Evolutionary conservation across 2,797 vertebrate genomes (phyloP).

Genomic region (Nothura maculosa): DNA sequence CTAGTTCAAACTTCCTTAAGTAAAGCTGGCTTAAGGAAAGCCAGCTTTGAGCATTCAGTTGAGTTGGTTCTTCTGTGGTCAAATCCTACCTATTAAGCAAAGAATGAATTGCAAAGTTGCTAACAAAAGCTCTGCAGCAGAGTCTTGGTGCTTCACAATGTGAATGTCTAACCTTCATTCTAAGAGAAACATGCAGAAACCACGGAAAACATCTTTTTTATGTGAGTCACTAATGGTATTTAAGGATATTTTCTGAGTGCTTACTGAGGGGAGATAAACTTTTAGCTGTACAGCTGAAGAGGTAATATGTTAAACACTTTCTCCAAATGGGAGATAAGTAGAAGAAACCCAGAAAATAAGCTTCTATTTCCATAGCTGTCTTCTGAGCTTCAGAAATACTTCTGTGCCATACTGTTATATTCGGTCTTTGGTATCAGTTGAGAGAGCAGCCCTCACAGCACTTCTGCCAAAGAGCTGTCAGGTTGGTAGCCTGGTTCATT

Average conservation of each 20-base stretch:
- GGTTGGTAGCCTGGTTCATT: background rate
- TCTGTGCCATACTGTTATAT: background rate
- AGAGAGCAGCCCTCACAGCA: background rate
- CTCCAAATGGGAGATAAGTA: background rate
- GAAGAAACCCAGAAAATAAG: background rate
- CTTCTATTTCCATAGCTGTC: background rate
- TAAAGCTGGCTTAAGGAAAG: background rate
- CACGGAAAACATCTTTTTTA: background rate
- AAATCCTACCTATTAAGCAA: background rate
- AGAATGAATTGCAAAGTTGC: too few relatives aligned
- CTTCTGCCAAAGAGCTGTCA: background rate
- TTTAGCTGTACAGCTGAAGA: background rate
- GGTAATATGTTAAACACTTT: background rate
- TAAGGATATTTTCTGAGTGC: background rate
- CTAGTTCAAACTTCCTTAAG: too few relatives aligned
- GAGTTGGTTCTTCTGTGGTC: background rate
- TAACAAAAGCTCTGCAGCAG: background rate
- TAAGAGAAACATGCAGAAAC: background rate
- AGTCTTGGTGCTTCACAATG: background rate
- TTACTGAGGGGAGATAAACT: background rate
- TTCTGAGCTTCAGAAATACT: background rate
- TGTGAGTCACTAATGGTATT: background rate
- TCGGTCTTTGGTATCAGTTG: background rate
- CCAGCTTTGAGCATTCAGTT: background rate
- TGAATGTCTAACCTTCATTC: background rate